Evolutionary conservation across 2,888 invertebrate genomes (phyloP).

Genomic region (Eulithis prunata): DNA sequence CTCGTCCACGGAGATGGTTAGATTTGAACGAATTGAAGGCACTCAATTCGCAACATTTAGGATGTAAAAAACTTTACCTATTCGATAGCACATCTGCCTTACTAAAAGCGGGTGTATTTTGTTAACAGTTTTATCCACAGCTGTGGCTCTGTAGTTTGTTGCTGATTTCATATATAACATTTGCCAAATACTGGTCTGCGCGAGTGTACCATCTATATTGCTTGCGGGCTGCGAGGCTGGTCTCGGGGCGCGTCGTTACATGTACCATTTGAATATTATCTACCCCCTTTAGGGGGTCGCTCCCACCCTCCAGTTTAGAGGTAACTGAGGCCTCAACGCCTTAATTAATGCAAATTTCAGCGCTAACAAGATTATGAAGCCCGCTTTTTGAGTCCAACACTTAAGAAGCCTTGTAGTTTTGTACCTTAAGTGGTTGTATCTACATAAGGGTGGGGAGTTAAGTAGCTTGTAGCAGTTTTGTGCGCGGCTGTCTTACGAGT

Average conservation of each 20-base stretch:
- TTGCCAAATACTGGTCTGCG: constrained; percentile 43
- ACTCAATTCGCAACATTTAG: no score
- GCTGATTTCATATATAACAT: neutral
- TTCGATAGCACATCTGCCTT: no score
- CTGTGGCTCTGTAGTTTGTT: no score
- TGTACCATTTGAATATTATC: constrained; percentile 85
- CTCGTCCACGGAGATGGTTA: no score
- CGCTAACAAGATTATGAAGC: constrained; percentile 84
- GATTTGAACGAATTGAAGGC: no score
- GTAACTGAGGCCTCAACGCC: constrained; percentile 73
- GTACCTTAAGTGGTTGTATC: constrained; percentile 61
- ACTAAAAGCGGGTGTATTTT: no score
- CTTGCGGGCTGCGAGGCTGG: constrained; percentile 75
- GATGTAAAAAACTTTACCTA: no score
- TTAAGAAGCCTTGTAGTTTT: constrained; percentile 54
- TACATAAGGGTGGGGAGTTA: constrained; percentile 42
- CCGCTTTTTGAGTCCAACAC: constrained; percentile 76
- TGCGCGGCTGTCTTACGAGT: constrained; percentile 45
- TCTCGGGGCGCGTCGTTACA: constrained; percentile 78
- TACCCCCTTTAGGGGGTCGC: constrained; percentile 56
- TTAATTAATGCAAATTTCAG: constrained; percentile 85
- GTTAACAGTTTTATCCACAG: no score
- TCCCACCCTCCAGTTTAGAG: constrained; percentile 67
- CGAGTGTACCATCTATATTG: constrained; percentile 74
- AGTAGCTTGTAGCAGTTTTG: constrained; percentile 46